Base-by-base conservation (phyloP, 2,888 invertebrate genomes). In the Erebia palarica region DNA sequence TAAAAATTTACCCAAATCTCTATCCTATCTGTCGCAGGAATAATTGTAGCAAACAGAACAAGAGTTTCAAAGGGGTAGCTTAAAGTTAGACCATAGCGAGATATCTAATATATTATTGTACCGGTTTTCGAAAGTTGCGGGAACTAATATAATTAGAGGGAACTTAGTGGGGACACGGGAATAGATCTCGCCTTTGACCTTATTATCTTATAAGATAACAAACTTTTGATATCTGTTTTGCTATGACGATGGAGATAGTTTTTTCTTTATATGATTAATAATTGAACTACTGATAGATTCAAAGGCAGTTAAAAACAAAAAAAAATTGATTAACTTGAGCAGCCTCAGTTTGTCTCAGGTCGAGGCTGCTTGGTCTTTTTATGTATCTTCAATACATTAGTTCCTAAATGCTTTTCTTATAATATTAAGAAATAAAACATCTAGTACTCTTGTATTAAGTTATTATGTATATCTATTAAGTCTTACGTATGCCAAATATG, bases 111-210 rank as follows among this genome's bases (percentile, higher is more conserved):
- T 10, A 10, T 16, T 55, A 55, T 16, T 55, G 55, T 18, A 10
- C 55, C 18, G 55, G 55, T 55, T 55, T 18, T 55, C 55, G 18
- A 9, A 55, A 55, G 55, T 11, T 55, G 55, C 55, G 18, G 18
- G 1, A 55, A 55, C 55, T 55, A 55, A 55, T 55, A 55, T 55
- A 16, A 55, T 55, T 55, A 55, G 55, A 10, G 55, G 11, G 55
- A 55, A 55, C 55, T 55, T 55, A 55, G 16, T 18, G 4, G 16
- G 18, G 55, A 55, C 55, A 55, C 55, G 55, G 18, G 55, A 55
- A 55, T 55, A 55, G 55, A 55, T 55, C 18, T 11, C 55, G 16
- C 18, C 55, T 55, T 55, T 55, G 55, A 55, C 55, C 18, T 55
- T 55, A 18, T 55, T 18, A 16, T 55, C 55, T 55, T 55, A 47